Base-by-base conservation (phyloP, 2,113 vertebrate genomes). In the Rhinogobius similis region DNA sequence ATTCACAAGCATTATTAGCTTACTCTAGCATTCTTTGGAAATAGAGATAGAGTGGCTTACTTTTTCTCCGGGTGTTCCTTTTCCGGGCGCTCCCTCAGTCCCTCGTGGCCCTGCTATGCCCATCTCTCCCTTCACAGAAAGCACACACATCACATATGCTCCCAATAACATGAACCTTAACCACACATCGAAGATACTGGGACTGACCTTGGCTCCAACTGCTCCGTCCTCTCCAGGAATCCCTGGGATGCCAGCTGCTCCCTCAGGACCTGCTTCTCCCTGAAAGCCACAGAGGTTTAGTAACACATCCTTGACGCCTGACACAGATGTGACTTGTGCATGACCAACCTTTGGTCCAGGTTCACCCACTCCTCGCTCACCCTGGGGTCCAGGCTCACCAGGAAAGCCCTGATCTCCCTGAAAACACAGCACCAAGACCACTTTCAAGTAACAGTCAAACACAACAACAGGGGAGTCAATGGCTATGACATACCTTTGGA, bases 341-440 rank as follows among this genome's bases (percentile, higher is more conserved):
- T 48, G 20, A 20, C 38, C 77, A 76, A 93, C 93, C 81, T 94
- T 94, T 67, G 87, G 38, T n/a, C 93, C 93, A 68, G 81, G 79
- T 65, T 91, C 86, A 61, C 92, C 93, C 0, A 76, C 24, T n/a
- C 90, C 92, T 64, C 88, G 85, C 27, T 89, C 82, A 39, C 93
- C 93, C 44, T 77, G 90, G 43, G 44, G 72, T 23, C 93, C 93
- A 10, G 75, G 52, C 24, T 91, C 90, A 62, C 93, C 93, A 1
- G 93, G 89, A 44, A 92, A 92, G 43, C 93, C 93, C 48, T 90
- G 90, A 23, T 94, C 91, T 38, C 93, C 93, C 93, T 94, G 74
- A 0, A 11, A 71, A 65, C 20, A 61, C 9, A 61, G 29, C 18
- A 32, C 14, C 14, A 18, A 26, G 3, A 12, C 52, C 1, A 14